Percentiles rank a stretch among this genome's conserved stretches.
Evolutionary conservation across 2,113 vertebrate genomes (phyloP).

Genomic region (Brachionichthys hirsutus): DNA sequence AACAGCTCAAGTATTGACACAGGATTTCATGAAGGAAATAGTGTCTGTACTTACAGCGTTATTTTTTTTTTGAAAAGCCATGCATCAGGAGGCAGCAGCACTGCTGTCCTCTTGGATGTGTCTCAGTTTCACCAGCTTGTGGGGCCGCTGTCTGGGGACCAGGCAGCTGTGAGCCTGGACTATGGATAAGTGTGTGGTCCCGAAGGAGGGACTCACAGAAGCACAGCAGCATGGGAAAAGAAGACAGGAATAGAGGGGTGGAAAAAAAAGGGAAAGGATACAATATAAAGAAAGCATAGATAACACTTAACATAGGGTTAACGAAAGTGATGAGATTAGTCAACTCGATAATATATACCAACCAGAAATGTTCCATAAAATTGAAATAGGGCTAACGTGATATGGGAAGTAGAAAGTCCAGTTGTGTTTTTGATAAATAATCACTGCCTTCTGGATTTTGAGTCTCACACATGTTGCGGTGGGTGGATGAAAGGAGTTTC

Average conservation of each 20-base stretch:
- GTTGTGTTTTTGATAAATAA: constrained; percentile 52
- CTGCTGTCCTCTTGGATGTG: constrained; percentile 32
- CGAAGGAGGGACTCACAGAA: constrained; percentile 41
- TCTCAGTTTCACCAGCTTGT: constrained; percentile 46
- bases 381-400: neutral
- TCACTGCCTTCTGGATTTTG: constrained; percentile 42
- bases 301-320: neutral
- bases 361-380: constrained; percentile 6
- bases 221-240: constrained; percentile 26
- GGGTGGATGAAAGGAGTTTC: constrained; percentile 66
- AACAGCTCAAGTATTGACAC: too few species aligned
- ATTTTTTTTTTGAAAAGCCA: too few species aligned
- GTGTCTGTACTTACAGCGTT: too few species aligned
- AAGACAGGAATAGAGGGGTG: neutral
- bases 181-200: constrained; percentile 54
- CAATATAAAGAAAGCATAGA: neutral
- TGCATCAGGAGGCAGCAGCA: neutral
- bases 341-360: neutral
- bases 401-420: constrained; percentile 33
- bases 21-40: too few species aligned
- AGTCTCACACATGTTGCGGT: constrained; percentile 49
- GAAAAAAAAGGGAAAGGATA: neutral
- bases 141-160: constrained; percentile 39
- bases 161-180: constrained; percentile 53
- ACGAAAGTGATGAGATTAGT: neutral